Evolutionary conservation across 2,797 vertebrate species (phyloP).

Genomic region (Manis javanica): DNA sequence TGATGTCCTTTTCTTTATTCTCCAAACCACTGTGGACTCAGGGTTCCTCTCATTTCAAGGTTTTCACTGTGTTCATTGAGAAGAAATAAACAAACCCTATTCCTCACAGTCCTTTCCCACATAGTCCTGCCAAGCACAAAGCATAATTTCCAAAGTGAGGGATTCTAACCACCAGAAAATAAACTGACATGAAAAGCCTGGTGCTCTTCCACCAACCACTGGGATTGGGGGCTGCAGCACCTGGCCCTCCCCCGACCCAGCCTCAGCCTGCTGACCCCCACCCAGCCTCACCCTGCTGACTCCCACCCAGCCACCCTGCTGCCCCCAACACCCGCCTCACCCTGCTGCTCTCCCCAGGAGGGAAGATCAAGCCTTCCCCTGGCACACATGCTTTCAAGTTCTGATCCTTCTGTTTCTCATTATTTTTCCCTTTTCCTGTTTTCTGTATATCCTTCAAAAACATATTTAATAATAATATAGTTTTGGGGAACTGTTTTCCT

Average conservation of each 20-base stretch:
- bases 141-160: neutral
- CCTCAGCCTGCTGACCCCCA: too few relatives aligned
- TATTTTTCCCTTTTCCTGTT: neutral
- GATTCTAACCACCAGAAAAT: neutral
- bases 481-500: neutral
- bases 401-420: fast-evolving
- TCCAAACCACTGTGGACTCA: neutral
- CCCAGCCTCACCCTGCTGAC: too few relatives aligned
- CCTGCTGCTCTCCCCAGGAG: fast-evolving
- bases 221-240: too few relatives aligned
- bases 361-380: neutral
- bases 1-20: neutral
- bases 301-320: too few relatives aligned
- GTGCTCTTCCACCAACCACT: neutral
- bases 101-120: neutral
- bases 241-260: fast-evolving
- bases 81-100: neutral
- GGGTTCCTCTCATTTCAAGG: neutral
- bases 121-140: neutral
- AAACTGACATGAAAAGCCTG: fast-evolving
- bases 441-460: neutral
- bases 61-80: neutral
- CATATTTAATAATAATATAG: neutral
- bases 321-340: too few relatives aligned
- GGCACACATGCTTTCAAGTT: fast-evolving